phyloP scores from a whole-genome alignment of 2,113 vertebrate genomes.

The Chloroceryle aenea region DNA sequence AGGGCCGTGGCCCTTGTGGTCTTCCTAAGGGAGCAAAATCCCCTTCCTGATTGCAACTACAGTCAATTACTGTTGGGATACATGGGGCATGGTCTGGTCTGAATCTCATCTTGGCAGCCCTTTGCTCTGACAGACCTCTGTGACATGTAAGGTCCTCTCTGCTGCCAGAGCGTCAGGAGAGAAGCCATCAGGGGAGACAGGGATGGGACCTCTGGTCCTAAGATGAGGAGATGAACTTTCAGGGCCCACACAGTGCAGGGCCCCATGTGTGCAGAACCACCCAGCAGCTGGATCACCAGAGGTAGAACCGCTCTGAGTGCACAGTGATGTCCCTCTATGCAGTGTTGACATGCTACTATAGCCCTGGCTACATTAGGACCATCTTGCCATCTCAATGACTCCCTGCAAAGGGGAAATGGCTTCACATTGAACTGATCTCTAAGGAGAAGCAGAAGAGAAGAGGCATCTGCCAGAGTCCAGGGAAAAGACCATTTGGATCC shows the following conservation, averaged over 20 bases:
- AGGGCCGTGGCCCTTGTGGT: conserved; percentile 1
- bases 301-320: not conserved
- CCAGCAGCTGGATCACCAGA: not conserved
- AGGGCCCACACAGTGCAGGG: fast-evolving
- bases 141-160: not conserved
- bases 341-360: not conserved
- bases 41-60: not conserved
- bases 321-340: not conserved
- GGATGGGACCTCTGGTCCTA: not conserved
- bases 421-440: not conserved
- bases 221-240: not conserved
- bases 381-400: fast-evolving
- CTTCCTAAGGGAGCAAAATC: conserved; percentile 38
- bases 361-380: not conserved
- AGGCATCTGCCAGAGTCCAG: not conserved
- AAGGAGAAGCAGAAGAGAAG: not conserved
- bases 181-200: fast-evolving
- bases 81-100: not conserved
- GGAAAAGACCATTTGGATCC: not conserved
- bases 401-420: not conserved
- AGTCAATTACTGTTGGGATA: not conserved
- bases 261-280: not conserved
- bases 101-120: not conserved
- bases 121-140: not conserved
- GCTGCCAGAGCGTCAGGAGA: fast-evolving